Conservation (phyloP, 2,113 vertebrate genomes). For the Muntiacus reevesi region DNA sequence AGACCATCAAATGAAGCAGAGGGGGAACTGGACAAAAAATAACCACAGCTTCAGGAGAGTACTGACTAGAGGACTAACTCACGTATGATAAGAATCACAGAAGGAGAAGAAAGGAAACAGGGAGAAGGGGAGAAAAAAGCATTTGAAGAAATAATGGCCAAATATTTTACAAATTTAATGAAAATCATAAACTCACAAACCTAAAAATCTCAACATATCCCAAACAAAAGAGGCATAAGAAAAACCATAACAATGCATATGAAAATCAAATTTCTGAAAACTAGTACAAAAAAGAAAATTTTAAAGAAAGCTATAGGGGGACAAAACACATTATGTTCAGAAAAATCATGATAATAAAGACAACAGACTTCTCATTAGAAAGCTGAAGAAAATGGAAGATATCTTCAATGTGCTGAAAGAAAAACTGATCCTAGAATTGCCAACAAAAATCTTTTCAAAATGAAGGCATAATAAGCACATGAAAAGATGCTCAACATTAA, state of each 20-base stretch:
- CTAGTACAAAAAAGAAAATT: not conserved
- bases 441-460: not conserved
- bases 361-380: not conserved
- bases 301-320: not conserved
- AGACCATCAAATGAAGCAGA: not conserved
- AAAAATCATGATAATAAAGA: not conserved
- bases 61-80: not conserved
- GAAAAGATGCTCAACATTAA: not conserved
- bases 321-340: not conserved
- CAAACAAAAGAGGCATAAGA: not conserved
- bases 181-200: not conserved
- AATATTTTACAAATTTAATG: not conserved
- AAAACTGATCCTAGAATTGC: not conserved
- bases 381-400: not conserved
- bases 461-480: not conserved
- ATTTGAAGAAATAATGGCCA: not conserved
- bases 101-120: not conserved
- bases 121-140: not conserved
- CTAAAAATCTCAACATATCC: not conserved
- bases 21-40: not conserved
- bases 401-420: not conserved
- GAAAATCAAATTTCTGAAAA: conserved; percentile 14
- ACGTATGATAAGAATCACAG: not conserved
- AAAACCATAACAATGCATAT: not conserved
- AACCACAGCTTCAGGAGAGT: not conserved